These are phyloP conservation scores for Chironomus riparius DNA, from an alignment of 2,888 invertebrate genomes.

Conservation along the genomic window DNA sequence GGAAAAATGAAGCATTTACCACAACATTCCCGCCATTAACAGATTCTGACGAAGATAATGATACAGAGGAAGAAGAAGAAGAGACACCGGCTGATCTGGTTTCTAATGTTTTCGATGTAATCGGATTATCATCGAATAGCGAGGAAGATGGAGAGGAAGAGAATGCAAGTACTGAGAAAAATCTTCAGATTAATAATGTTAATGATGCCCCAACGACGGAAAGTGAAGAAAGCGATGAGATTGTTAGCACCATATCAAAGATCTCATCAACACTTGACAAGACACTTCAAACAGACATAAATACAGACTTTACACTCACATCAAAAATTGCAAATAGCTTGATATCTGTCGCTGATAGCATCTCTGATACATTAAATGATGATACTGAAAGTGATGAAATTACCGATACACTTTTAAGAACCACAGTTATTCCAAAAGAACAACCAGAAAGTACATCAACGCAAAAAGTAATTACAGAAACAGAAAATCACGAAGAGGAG, in stretches of 20 bases:
- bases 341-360: constrained; percentile 13
- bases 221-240: constrained; percentile 22
- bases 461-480: neutral
- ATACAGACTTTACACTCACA: constrained; percentile 11
- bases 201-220: neutral
- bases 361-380: constrained; percentile 11
- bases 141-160: constrained; percentile 2
- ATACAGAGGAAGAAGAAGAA: neutral
- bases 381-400: constrained; percentile 14
- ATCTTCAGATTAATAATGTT: neutral
- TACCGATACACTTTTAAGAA: neutral
- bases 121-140: constrained; percentile 4
- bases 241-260: constrained; percentile 1
- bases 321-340: constrained; percentile 6
- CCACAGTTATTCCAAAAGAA: constrained; percentile 21
- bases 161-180: neutral
- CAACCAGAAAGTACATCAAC: constrained; percentile 26
- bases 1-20: constrained; percentile 4
- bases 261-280: constrained; percentile 13
- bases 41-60: neutral
- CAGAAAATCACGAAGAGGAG: neutral
- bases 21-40: neutral
- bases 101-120: constrained; percentile 1
- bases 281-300: neutral
- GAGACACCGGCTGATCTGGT: constrained; percentile 4